A percentile compares a stretch with the other conserved stretches of the same genome.
Conservation (phyloP, 2,113 vertebrate genomes). For the Cyprichromis sp. region DNA sequence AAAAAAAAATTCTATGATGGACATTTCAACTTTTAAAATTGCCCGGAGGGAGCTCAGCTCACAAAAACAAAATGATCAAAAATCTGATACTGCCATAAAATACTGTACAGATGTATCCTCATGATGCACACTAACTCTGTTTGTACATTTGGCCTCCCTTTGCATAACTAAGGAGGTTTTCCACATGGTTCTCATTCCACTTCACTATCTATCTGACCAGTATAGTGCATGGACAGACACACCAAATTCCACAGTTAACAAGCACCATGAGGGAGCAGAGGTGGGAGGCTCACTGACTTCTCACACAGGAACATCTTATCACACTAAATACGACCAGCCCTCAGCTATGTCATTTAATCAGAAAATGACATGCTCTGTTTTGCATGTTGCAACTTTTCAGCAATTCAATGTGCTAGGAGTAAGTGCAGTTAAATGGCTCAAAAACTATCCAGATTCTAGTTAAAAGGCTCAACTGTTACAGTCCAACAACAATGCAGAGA, state of each 20-base stretch:
- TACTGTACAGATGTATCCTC: neutral
- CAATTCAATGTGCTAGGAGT: neutral
- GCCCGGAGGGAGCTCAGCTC: neutral
- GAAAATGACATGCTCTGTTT: neutral
- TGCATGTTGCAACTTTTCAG: neutral
- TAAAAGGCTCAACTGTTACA: neutral
- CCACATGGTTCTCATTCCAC: constrained; percentile 24
- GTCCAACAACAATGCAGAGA: neutral
- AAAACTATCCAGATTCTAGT: neutral
- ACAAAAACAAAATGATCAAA: neutral
- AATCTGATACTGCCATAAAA: neutral
- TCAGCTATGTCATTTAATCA: neutral
- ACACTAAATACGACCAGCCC: neutral
- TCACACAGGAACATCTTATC: constrained; percentile 38
- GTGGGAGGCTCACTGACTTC: constrained; percentile 6
- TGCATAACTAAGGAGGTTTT: neutral
- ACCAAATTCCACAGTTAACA: constrained; percentile 53
- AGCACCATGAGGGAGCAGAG: constrained; percentile 28
- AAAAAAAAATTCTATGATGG: neutral
- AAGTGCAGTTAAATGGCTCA: neutral
- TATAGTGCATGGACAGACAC: neutral
- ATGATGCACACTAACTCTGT: neutral
- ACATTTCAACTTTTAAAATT: neutral
- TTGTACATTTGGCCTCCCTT: neutral
- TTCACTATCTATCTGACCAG: constrained; percentile 23